Evolutionary conservation across 1,140 invertebrate species (phyloP).

Genomic region (Trissolcus basalis): DNA sequence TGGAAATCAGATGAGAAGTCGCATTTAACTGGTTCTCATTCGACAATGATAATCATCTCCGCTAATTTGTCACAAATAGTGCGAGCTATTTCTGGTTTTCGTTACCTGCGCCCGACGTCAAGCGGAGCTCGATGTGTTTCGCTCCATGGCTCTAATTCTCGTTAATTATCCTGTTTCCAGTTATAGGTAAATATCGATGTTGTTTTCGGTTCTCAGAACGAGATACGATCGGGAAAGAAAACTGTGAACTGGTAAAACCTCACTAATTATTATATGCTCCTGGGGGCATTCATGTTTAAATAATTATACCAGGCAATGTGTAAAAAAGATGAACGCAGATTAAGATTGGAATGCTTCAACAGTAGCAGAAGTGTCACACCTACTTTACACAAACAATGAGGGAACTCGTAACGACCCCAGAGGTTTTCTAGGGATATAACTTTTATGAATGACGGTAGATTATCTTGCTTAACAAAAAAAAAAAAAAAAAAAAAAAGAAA

Average conservation of each 20-base stretch:
- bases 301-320: constrained; percentile 4
- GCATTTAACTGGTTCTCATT: constrained; percentile 67
- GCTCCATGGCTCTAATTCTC: background rate
- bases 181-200: background rate
- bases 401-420: background rate
- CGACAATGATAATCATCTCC: constrained; percentile 68
- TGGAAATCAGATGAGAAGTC: no score
- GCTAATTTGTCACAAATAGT: constrained; percentile 61
- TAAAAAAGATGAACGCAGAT: constrained; percentile 7
- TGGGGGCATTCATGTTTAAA: constrained; percentile 6
- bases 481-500: no score
- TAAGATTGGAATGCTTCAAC: constrained; percentile 4
- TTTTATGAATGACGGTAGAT: constrained; percentile 9
- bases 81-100: constrained; percentile 40
- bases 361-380: constrained; percentile 24
- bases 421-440: constrained; percentile 2
- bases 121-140: background rate
- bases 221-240: background rate
- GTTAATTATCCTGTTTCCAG: constrained; percentile 55
- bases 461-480: constrained; percentile 1
- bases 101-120: constrained; percentile 31
- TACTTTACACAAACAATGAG: constrained; percentile 10
- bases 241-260: no score
- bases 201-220: constrained; percentile 8
- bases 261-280: background rate